These are phyloP conservation scores for Spatulosminthurus flaviceps DNA, from an alignment of 2,888 invertebrate species.

Conservation along the genomic window DNA sequence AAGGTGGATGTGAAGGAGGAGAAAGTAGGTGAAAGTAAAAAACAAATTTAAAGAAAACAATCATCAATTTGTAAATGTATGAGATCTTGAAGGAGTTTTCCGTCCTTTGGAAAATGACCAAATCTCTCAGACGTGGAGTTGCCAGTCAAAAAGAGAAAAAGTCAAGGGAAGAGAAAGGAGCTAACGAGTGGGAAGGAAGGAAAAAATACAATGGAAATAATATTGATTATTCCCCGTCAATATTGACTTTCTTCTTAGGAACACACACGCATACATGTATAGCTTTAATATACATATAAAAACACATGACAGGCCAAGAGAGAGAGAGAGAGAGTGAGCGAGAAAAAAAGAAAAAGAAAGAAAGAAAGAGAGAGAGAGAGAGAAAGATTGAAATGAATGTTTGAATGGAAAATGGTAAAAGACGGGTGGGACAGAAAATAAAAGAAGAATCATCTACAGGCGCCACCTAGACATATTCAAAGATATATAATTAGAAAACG, in stretches of 20 bases:
- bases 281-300: background rate
- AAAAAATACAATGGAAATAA: conserved; percentile 15
- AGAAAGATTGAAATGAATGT: background rate
- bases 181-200: background rate
- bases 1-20: too few relatives aligned
- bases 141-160: conserved; percentile 12
- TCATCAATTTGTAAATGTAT: too few relatives aligned
- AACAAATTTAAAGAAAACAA: too few relatives aligned
- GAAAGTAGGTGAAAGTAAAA: too few relatives aligned
- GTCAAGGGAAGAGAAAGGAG: background rate
- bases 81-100: too few relatives aligned
- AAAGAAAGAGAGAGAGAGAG: background rate
- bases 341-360: background rate
- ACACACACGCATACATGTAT: background rate
- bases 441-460: background rate
- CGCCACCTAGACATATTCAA: too few relatives aligned
- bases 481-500: too few relatives aligned
- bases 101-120: too few relatives aligned
- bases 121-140: too few relatives aligned
- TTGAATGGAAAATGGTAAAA: background rate
- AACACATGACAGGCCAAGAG: too few relatives aligned
- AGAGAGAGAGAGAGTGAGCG: too few relatives aligned
- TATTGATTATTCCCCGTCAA: conserved; percentile 7
- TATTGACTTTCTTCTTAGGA: background rate
- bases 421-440: background rate